Evolutionary conservation across 2,888 invertebrate species (phyloP).

Genomic region (Baronia brevicornis): DNA sequence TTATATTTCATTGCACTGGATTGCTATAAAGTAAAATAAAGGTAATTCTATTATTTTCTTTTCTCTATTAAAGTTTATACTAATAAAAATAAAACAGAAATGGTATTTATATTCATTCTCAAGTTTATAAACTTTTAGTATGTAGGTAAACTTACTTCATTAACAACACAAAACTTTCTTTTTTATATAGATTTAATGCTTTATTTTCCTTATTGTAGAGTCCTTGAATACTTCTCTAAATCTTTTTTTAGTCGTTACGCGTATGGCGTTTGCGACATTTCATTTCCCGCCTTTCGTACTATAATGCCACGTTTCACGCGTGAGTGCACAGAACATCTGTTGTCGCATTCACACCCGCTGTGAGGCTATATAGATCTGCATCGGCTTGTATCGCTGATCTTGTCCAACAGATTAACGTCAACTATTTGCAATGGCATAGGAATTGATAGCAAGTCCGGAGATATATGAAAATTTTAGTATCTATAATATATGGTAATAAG

Average conservation of each 20-base stretch:
- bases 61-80: no score
- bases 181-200: no score
- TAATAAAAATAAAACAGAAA: no score
- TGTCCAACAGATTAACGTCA: conserved; percentile 63
- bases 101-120: no score
- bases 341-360: conserved; percentile 57
- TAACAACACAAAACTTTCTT: no score
- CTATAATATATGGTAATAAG: conserved; percentile 6
- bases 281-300: conserved; percentile 36
- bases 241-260: neutral
- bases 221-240: no score
- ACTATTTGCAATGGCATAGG: conserved; percentile 61
- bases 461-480: conserved; percentile 40
- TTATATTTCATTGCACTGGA: no score
- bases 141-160: no score
- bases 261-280: conserved; percentile 41
- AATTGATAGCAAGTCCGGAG: conserved; percentile 55
- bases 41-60: no score
- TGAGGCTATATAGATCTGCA: conserved; percentile 47
- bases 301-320: conserved; percentile 68
- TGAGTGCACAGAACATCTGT: conserved; percentile 68
- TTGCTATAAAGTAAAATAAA: no score
- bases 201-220: no score
- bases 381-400: conserved; percentile 48
- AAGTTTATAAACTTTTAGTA: no score